Conservation (phyloP, 1,140 invertebrate genomes). For the Melitaea cinxia region DNA sequence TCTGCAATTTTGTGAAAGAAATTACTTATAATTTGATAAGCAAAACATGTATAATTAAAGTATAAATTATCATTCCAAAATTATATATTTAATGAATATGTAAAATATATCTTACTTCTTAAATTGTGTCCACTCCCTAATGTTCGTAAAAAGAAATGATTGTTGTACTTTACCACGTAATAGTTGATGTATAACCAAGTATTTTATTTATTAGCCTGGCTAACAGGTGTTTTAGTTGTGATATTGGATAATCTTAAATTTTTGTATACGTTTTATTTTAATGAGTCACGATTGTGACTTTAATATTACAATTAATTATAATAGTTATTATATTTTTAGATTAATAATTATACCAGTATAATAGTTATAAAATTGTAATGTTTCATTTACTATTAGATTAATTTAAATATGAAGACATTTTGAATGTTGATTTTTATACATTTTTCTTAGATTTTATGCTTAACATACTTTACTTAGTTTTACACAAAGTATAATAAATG, state of each 20-base stretch:
- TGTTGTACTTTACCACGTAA: constrained; percentile 1
- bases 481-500: constrained; percentile 68
- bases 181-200: constrained; percentile 13
- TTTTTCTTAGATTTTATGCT: constrained; percentile 51
- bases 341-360: constrained; percentile 52
- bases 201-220: constrained; percentile 68
- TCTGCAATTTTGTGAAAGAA: not conserved
- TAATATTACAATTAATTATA: constrained; percentile 70
- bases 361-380: constrained; percentile 49
- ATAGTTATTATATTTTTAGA: constrained; percentile 63
- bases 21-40: not conserved
- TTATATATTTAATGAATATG: not conserved
- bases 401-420: constrained; percentile 46
- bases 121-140: not conserved
- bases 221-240: constrained; percentile 73
- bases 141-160: not conserved
- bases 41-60: not conserved
- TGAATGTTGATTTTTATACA: constrained; percentile 65
- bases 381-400: constrained; percentile 46
- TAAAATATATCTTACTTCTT: not conserved
- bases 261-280: constrained; percentile 80
- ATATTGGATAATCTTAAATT: constrained; percentile 76
- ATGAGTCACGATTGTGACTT: constrained; percentile 66
- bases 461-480: constrained; percentile 61
- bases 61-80: constrained; percentile 9